Percentiles rank a stretch among this genome's conserved stretches.
phyloP scores from a whole-genome alignment of 2,797 vertebrate species.

The Pangasius mekongensis region DNA sequence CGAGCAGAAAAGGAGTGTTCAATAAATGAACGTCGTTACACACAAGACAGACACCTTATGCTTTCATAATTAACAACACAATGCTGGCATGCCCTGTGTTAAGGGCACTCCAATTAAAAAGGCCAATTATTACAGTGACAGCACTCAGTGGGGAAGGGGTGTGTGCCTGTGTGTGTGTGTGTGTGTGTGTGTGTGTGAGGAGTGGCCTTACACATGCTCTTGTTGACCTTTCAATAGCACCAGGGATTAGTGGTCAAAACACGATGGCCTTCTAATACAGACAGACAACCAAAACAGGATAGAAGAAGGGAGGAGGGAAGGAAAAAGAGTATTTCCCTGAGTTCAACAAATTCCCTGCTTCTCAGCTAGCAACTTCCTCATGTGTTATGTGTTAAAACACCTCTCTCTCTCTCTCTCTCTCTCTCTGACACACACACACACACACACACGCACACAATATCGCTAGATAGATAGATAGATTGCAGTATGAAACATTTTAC shows the following conservation, averaged over 20 bases:
- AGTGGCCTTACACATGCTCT: slow-evolving; percentile 38
- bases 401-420: not conserved
- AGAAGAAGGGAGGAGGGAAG: slow-evolving; percentile 12
- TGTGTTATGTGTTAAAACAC: not conserved
- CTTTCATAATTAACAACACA: slow-evolving; percentile 67
- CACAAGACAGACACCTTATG: slow-evolving; percentile 37
- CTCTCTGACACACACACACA: not conserved
- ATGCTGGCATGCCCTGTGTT: slow-evolving; percentile 67
- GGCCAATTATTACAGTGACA: slow-evolving; percentile 72
- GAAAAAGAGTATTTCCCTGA: slow-evolving; percentile 10
- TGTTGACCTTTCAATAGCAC: slow-evolving; percentile 43
- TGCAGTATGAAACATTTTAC: not conserved
- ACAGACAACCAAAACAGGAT: slow-evolving; percentile 29
- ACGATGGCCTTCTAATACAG: slow-evolving; percentile 19
- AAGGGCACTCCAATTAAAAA: slow-evolving; percentile 77
- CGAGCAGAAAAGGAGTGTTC: not conserved
- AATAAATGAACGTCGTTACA: not conserved
- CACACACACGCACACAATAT: not conserved
- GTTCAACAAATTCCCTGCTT: slow-evolving; percentile 9
- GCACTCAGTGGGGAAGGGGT: slow-evolving; percentile 59
- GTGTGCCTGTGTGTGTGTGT: slow-evolving; percentile 48
- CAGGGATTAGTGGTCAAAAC: slow-evolving; percentile 38
- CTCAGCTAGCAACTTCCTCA: not conserved
- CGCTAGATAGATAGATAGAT: not conserved
- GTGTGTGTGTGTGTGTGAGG: not conserved